Evolutionary conservation across 2,888 invertebrate species (phyloP), one percentile per base, ranked within the genome.

Genomic region (Euphydryas editha): DNA sequence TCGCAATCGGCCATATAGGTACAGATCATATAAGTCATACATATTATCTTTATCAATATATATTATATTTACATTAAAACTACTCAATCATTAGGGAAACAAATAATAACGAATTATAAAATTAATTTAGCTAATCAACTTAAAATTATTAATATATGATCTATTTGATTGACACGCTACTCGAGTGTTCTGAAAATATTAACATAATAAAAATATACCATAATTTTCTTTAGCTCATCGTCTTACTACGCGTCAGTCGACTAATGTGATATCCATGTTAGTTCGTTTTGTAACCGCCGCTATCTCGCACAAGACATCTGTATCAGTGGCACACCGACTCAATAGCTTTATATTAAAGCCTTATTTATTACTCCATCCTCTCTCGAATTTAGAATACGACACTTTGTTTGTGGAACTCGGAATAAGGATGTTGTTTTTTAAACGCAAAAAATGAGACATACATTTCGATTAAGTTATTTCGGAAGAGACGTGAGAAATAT

Each of bases 221-320:
- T 64, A 72, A 72, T 74, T 75, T 73, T 72, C 68, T 68, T 69
- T 68, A 67, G 69, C 72, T 71, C 72, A 77, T 78, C 77, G 76
- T 77, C 75, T 78, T 71, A 76, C 78, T 78, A 75, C 77, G 77
- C 77, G 82, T 83, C 83, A 80, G 75, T 75, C 78, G 77, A 77
- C 83, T 92, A 92, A 92, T 92, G 92, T 92, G 90, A 88, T 90
- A 90, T 87, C 85, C 91, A 81, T 92, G 92, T 92, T 82, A 76
- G 70, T 81, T 78, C 85, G 86, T 88, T 88, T 86, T 82, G 88
- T 86, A 77, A 78, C 76, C 74, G 85, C 90, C 90, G 92, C 89
- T 92, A 92, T 92, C 92, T 80, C 72, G 60, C 70, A 68, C 73
- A 76, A 82, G 90, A 91, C 92, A 91, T 90, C 91, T 91, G 90